Base-by-base conservation (phyloP, 2,888 invertebrate species). In the Sminthurides aquaticus region DNA sequence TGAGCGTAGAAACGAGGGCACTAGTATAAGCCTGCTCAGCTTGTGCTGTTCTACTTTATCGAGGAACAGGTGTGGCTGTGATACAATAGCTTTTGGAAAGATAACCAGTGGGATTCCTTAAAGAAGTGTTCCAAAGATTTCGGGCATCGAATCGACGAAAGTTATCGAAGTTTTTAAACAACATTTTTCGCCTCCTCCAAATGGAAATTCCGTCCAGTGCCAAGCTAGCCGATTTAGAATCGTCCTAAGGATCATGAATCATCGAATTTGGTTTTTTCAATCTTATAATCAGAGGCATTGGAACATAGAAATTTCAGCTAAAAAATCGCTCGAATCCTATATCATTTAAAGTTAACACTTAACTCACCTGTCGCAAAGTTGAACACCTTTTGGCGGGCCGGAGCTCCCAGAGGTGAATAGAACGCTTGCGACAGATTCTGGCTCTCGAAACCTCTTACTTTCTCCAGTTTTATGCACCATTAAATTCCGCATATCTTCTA, bases 91-190 rank as follows among this genome's bases (percentile, higher is more conserved):
- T 27, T 58, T 63, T 1, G 20, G 8, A 25, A 63, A 49, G 22
- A 63, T 58, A 22, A 26, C 25, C 2, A 63, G 11, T 2, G 63
- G 20, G 24, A 26, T 20, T 1, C 63, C 63, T 3, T 29, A 48
- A n/a, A 64, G 43, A 2, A 64, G 60, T 15, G 64, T 54, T 8
- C 60, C 64, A 56, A 64, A 64, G 26, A 64, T 64, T 62, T 72
- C 72, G 15, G 69, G 24, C 11, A 91, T 86, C 0, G 92, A 90
- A 78, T 94, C 93, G 2, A 93, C 92, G 77, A 94, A 95, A 0
- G 92, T 93, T 22, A 93, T 79, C 0, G 93, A 90, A 0, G 94
- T 94, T 79, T 94, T 94, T 81, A 93, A 93, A 0, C 91, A 87
- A 74, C 91, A 89, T 2, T 83, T 83, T 11, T 82, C 81, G 76